These are phyloP conservation scores for Pachliopta kotzebuea DNA, from an alignment of 2,888 invertebrate species.

Conservation along the genomic window DNA sequence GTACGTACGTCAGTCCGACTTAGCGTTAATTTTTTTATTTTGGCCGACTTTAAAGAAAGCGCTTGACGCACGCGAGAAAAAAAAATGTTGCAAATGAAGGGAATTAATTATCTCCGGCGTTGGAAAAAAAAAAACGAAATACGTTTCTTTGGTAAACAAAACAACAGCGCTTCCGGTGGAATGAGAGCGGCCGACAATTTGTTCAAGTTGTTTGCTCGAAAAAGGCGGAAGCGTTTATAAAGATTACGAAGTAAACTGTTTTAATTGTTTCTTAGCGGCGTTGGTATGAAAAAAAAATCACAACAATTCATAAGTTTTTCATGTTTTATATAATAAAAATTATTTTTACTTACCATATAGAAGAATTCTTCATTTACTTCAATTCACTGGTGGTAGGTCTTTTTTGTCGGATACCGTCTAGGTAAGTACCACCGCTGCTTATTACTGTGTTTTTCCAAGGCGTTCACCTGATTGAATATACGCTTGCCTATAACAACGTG, in stretches of 20 bases:
- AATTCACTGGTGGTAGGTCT: too few species aligned
- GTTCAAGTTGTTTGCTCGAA: constrained; percentile 36
- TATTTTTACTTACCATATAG: too few species aligned
- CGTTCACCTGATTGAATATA: too few species aligned
- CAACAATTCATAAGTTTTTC: constrained; percentile 18
- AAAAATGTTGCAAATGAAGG: constrained; percentile 48
- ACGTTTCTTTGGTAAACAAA: constrained; percentile 17
- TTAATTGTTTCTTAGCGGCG: constrained; percentile 38
- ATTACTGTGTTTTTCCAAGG: too few species aligned
- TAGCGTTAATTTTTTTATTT: constrained; percentile 1
- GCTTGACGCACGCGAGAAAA: constrained; percentile 2
- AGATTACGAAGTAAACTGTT: constrained; percentile 40
- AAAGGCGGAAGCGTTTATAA: constrained; percentile 42
- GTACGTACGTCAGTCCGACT: constrained; percentile 15
- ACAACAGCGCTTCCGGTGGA: constrained; percentile 23
- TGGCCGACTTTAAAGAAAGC: constrained; percentile 18
- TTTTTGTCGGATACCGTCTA: too few species aligned
- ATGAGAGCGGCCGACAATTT: constrained; percentile 25
- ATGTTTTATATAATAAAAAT: constrained; percentile 8
- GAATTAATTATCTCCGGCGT: constrained; percentile 54
- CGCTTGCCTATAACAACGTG: too few species aligned
- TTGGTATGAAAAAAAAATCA: constrained; percentile 12
- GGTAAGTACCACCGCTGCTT: too few species aligned
- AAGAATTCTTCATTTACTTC: neutral
- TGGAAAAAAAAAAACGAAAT: constrained; percentile 45